Evolutionary conservation across 1,140 invertebrate genomes (phyloP), one percentile per base, ranked within the genome.

Genomic region (Sycophila sp.): DNA sequence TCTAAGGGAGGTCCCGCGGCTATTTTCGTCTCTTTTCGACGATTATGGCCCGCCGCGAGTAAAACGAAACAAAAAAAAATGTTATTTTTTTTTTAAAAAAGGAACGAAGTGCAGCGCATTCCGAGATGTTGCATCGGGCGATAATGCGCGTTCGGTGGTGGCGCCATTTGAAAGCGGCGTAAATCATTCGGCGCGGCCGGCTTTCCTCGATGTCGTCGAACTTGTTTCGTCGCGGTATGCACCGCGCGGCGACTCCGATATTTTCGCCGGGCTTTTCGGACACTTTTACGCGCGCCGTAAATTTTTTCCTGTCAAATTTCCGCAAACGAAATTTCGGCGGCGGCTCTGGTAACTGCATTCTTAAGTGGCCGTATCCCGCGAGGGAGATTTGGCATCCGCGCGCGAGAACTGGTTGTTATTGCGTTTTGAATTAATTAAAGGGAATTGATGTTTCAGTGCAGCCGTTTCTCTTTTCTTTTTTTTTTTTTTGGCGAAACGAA

Each of bases 181-280:
- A 24, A 67, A 67, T 67, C 64, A 67, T 67, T 13, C 3, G 8
- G 11, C 22, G 22, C 30, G 19, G 32, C 11, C 15, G n/a, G 38
- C 4, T 15, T 47, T 0, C 10, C 38, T 42, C n/a, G 26, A 24
- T 58, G 53, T 47, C 64, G 15, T 58, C 38, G 64, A 56, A 58
- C 64, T 67, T 45, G 19, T 67, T 67, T 58, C 36, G n/a, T 58
- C 53, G 28, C 36, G 42, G 26, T 40, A 10, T 56, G 56, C 13
- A 26, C 22, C 17, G 17, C 30, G 17, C 49, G 17, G 22, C 49
- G 8, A 53, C 17, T 66, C 42, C 19, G 7, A 36, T 42, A 66
- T 30, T 15, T 19, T 5, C 51, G 2, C 6, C 19, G 17, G 13
- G 42, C 2, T 47, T 47, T 22, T 22, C 42, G 17, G 6, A 15